Evolutionary conservation across 2,797 vertebrate genomes (phyloP), one percentile per base, ranked within the genome.

Genomic region (Aratinga solstitialis): DNA sequence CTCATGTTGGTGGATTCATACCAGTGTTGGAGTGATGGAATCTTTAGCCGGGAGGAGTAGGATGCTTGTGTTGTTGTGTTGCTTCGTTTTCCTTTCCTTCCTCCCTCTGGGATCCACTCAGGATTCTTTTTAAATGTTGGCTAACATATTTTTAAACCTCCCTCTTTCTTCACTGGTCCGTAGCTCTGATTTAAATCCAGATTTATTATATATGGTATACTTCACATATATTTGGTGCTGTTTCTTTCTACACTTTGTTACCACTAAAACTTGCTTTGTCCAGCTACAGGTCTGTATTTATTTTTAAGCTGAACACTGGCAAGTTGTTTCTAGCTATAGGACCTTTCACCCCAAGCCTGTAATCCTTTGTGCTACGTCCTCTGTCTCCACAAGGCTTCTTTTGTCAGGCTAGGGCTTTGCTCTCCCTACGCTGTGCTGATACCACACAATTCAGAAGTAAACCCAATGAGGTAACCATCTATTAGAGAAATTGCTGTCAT

Each of bases 1-100:
- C 43, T 48, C 5, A 8, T 0, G 0, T 14, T 18, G 8, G 7
- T 34, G 8, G 2, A 12, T 40, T 30, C 17, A 6, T 1, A 58
- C 20, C 0, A 2, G 4, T 20, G 30, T 22, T 80, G 59, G n/a
- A 40, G 12, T 8, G 19, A 40, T 62, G 16, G 27, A 78, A 42
- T 56, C 17, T 32, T 53, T 45, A 29, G 40, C 20, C 27, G 34
- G 54, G 30, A 79, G 43, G 30, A 67, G 8, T 23, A 26, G 27
- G 56, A 59, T 47, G 19, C 29, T 61, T 3, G 1, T 9, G 7
- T 3, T 27, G 17, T 63, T 42, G 12, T 29, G 9, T 29, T 62
- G n/a, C 7, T 43, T 42, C 47, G 8, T 63, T 82, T 85, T 45
- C 26, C 11, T 76, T 75, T 50, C 27, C 13, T 69, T 89, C 5